Base-by-base conservation (phyloP, 2,888 invertebrate species). In the Agonum fuliginosum region DNA sequence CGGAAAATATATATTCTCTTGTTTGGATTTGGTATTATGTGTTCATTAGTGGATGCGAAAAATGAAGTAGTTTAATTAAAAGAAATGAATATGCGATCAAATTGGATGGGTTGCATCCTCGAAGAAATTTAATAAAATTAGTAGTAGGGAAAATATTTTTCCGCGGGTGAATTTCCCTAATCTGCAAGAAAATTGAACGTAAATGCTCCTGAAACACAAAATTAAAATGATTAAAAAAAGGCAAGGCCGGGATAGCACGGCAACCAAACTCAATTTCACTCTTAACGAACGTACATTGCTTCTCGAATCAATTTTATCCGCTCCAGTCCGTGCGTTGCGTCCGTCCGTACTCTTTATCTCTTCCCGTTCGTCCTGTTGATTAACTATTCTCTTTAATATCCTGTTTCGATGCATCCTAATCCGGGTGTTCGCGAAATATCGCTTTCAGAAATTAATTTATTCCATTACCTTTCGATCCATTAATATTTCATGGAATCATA, bases 391-490 rank as follows among this genome's bases (percentile, higher is more conserved):
- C 87, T 87, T 87, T 87, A 87, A 87, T 87, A 87, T 87, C 87
- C 87, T 80, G 83, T 83, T 83, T 82, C 83, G 83, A 83, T 83
- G 83, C 82, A 82, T 80, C 80, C 84, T 85, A 85, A 86, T 85
- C 85, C 85, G 83, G 82, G 80, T 81, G 75, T 79, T 78, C 65
- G 84, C 85, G 86, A 86, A 87, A 87, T 87, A 87, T 87, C 86
- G 87, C 87, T 87, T 87, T 87, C 86, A 87, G 87, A 87, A 87
- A 88, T 88, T 88, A 88, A 88, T 88, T 87, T 87, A 88, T 88
- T 88, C 87, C 88, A 88, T 88, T 88, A 87, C 87, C 87, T 87
- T 87, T 88, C 87, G 86, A 88, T 87, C 86, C 86, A 87, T 88
- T 87, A 88, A 88, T 87, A 87, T 87, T 88, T 87, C 87, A 88